Conservation (phyloP, 2,113 vertebrate genomes). For the Apus apus region DNA sequence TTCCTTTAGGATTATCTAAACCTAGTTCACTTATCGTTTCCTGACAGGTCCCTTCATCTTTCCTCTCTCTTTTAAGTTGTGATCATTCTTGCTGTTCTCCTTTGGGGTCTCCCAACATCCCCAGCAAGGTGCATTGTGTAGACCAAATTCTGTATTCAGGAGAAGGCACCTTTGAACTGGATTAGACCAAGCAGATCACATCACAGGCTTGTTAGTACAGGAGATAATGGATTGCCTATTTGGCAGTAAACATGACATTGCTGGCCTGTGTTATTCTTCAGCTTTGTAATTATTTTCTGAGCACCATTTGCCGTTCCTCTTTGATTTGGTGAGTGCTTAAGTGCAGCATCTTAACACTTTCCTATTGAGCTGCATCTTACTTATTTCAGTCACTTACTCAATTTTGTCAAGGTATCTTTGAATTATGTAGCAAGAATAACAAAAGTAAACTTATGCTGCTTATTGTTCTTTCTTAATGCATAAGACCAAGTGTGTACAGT, state of each 20-base stretch:
- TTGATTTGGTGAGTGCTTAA: neutral
- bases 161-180: neutral
- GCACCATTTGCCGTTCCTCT: neutral
- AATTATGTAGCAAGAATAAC: neutral
- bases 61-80: neutral
- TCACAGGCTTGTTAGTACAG: neutral
- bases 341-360: neutral
- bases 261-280: neutral
- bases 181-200: neutral
- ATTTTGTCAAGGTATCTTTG: neutral
- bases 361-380: neutral
- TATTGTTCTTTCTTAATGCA: neutral
- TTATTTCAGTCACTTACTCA: neutral
- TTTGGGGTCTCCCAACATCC: neutral
- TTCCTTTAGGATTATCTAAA: neutral
- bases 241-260: neutral
- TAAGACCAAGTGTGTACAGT: accelerated
- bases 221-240: neutral
- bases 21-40: neutral
- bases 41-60: neutral
- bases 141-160: neutral
- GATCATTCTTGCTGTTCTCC: neutral
- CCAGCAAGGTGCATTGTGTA: neutral
- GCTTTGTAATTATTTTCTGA: neutral
- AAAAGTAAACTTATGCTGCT: neutral